Evolutionary conservation across 2,888 invertebrate species (phyloP), one percentile per base, ranked within the genome.

Genomic region (Apodemia duryi): DNA sequence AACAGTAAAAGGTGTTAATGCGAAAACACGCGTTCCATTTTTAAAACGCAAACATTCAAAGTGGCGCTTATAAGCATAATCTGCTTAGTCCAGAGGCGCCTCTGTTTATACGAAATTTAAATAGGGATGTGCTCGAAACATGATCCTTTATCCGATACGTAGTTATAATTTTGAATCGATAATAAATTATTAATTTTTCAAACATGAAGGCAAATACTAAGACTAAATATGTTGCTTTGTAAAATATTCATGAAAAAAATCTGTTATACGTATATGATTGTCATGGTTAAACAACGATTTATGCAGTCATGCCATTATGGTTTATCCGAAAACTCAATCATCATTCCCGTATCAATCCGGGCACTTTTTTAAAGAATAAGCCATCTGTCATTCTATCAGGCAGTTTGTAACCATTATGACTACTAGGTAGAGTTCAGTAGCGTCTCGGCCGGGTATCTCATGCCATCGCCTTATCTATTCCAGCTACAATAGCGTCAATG

Each of bases 1-100:
- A 80, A 82, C 85, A 89, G 85, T 91, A 88, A 90, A 91, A 90
- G 88, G 91, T 87, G 91, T 81, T 91, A 91, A 91, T 79, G 81
- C 83, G 82, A 85, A 90, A 88, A 82, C 81, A 83, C 75, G 67
- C 73, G 82, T 81, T 78, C 85, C 86, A 85, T 88, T 87, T 87
- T 86, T 85, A 80, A 79, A 86, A 84, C 75, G 76, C 80, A 87
- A 90, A 89, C 83, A 88, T 72, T 76, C 74, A 72, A 78, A 66
- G 57, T 79, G 80, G 81, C 79, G 78, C 79, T 84, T 46, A 86
- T 82, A 83, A 80, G 86, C 78, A 86, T 91, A 90, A 91, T 90
- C 88, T 84, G 80, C 80, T 80, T 81, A 79, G 77, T 74, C 73
- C 75, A 73, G 77, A 82, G 89, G 88, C 88, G 88, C 86, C 88